These are phyloP conservation scores for Euplexia lucipara DNA, from an alignment of 2,888 invertebrate species.

Conservation along the genomic window DNA sequence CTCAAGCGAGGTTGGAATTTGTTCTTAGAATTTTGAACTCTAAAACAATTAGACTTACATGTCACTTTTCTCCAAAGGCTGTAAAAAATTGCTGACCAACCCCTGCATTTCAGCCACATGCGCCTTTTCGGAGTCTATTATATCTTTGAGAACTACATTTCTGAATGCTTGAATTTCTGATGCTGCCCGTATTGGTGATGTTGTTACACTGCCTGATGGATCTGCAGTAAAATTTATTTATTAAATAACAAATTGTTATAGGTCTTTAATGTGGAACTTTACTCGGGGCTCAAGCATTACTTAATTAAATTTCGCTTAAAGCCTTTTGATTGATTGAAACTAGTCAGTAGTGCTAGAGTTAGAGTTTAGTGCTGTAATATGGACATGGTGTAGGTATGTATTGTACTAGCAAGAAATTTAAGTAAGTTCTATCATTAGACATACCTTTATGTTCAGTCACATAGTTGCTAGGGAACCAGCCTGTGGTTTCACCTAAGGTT, in stretches of 20 bases:
- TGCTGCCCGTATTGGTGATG: slow-evolving; percentile 92
- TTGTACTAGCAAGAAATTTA: background rate
- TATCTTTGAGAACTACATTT: slow-evolving; percentile 96
- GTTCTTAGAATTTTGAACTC: too few species aligned
- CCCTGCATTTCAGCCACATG: slow-evolving; percentile 97
- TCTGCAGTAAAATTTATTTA: slow-evolving; percentile 76
- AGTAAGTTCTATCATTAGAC: background rate
- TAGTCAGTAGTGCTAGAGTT: too few species aligned
- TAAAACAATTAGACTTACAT: slow-evolving; percentile 92
- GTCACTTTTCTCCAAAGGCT: slow-evolving; percentile 96
- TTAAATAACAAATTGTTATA: background rate
- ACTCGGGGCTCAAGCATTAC: too few species aligned
- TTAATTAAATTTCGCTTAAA: too few species aligned
- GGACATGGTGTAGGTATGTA: background rate
- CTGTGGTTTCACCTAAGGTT: slow-evolving; percentile 97
- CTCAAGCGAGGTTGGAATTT: too few species aligned
- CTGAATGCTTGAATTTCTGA: slow-evolving; percentile 95
- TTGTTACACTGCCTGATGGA: slow-evolving; percentile 89
- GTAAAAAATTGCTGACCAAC: slow-evolving; percentile 95
- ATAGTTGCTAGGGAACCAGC: slow-evolving; percentile 99
- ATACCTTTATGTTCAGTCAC: slow-evolving; percentile 96
- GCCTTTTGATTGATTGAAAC: too few species aligned
- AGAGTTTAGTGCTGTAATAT: too few species aligned
- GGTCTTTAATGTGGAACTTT: too few species aligned
- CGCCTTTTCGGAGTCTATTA: slow-evolving; percentile 97